Evolutionary conservation across 2,888 invertebrate species (phyloP).

Genomic region (Bunonema sp.): DNA sequence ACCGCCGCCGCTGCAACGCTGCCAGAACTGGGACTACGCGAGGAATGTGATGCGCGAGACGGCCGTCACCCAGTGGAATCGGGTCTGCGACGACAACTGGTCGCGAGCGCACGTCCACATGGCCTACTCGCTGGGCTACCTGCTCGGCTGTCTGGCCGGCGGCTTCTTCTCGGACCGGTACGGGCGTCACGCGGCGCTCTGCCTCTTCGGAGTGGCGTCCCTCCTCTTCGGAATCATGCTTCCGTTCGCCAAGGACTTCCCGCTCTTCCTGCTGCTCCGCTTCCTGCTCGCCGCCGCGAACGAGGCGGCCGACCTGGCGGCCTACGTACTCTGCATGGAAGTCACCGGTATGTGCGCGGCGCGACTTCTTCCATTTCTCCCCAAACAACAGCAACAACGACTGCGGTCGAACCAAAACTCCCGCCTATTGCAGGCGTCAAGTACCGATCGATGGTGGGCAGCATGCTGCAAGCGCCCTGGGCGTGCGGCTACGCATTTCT

Average conservation of each 20-base stretch:
- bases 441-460: conserved; percentile 43
- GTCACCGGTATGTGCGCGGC: conserved; percentile 20
- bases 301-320: conserved; percentile 43
- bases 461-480: conserved; percentile 43
- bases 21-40: conserved; percentile 36
- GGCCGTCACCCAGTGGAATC: conserved; percentile 37
- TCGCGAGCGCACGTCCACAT: conserved; percentile 37
- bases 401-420: neutral
- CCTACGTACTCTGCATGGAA: conserved; percentile 44
- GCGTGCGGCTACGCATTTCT: conserved; percentile 42
- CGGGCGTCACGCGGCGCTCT: conserved; percentile 39
- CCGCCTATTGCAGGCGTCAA: conserved; percentile 19
- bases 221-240: conserved; percentile 37
- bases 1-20: conserved; percentile 6
- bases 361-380: neutral
- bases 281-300: conserved; percentile 39
- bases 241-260: conserved; percentile 28
- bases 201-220: conserved; percentile 28
- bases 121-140: conserved; percentile 40
- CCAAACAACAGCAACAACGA: too few species aligned
- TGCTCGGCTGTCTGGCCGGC: conserved; percentile 37
- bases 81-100: conserved; percentile 31
- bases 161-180: conserved; percentile 38
- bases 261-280: conserved; percentile 36
- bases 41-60: conserved; percentile 27